phyloP scores from a whole-genome alignment of 2,888 invertebrate genomes.

The Cheilosia vulpina region DNA sequence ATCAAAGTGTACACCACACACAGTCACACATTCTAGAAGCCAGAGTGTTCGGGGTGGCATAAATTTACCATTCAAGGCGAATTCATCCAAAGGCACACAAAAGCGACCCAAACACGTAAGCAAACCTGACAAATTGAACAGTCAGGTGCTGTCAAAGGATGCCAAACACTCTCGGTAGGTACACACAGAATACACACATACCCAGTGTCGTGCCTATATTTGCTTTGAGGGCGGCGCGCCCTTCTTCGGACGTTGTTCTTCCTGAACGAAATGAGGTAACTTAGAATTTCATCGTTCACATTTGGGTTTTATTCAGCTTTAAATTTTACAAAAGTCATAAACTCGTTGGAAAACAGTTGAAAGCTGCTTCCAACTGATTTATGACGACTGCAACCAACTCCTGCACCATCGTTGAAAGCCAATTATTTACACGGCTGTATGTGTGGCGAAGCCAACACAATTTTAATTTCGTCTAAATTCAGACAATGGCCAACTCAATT shows the following conservation, averaged over 20 bases:
- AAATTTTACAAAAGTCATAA: background rate
- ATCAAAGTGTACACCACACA: constrained; percentile 2
- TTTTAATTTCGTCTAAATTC: constrained; percentile 6
- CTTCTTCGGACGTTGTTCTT: background rate
- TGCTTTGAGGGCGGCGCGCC: background rate
- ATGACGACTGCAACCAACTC: background rate
- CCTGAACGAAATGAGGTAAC: background rate
- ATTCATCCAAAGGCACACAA: background rate
- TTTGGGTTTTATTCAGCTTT: background rate
- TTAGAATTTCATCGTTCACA: background rate
- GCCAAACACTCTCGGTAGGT: background rate
- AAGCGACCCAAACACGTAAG: constrained; percentile 7
- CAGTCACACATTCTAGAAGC: background rate
- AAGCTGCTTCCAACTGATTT: background rate
- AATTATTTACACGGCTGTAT: background rate
- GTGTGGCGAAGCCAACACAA: background rate
- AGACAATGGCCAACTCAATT: constrained; percentile 23
- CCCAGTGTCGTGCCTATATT: background rate
- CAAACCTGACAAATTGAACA: constrained; percentile 29
- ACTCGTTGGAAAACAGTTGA: background rate
- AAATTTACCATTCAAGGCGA: constrained; percentile 7
- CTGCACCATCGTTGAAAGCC: background rate
- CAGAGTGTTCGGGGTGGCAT: background rate
- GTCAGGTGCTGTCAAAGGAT: constrained; percentile 30
- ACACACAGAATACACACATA: background rate